A percentile compares a stretch with the other conserved stretches of the same genome.
Evolutionary conservation across 2,113 vertebrate genomes (phyloP).

Genomic region (Ciconia maguari): DNA sequence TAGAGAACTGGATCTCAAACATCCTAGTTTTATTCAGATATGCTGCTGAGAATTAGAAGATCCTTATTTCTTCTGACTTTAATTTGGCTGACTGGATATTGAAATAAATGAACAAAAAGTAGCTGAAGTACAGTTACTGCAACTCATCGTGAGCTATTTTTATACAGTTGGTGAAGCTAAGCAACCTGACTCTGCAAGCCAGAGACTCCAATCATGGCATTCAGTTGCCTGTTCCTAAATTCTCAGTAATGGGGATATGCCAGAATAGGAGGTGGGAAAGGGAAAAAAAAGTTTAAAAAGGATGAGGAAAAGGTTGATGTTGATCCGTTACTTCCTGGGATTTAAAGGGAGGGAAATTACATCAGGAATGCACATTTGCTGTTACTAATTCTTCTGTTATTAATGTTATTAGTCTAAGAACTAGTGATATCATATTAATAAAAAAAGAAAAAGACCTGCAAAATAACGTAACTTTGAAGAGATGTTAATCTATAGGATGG

Average conservation of each 20-base stretch:
- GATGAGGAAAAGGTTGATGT: neutral
- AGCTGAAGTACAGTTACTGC: neutral
- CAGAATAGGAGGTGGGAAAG: neutral
- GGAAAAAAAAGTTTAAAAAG: neutral
- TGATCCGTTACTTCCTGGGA: neutral
- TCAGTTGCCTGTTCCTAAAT: neutral
- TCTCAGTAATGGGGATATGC: neutral
- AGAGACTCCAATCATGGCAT: neutral
- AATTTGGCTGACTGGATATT: neutral
- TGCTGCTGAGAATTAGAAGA: neutral
- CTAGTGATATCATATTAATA: neutral
- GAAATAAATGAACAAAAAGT: neutral
- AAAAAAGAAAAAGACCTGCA: neutral
- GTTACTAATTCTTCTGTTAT: neutral
- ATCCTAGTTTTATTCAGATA: neutral
- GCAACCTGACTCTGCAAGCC: neutral
- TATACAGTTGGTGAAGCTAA: neutral
- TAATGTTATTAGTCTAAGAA: neutral
- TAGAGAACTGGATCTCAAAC: neutral
- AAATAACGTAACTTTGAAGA: neutral
- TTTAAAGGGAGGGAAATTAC: neutral
- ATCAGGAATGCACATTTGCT: neutral
- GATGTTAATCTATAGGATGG: neutral
- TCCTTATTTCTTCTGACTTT: neutral
- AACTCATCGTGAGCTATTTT: neutral